Evolutionary conservation across 1,140 invertebrate species (phyloP), one percentile per base, ranked within the genome.

Genomic region (Zophobas atratus): DNA sequence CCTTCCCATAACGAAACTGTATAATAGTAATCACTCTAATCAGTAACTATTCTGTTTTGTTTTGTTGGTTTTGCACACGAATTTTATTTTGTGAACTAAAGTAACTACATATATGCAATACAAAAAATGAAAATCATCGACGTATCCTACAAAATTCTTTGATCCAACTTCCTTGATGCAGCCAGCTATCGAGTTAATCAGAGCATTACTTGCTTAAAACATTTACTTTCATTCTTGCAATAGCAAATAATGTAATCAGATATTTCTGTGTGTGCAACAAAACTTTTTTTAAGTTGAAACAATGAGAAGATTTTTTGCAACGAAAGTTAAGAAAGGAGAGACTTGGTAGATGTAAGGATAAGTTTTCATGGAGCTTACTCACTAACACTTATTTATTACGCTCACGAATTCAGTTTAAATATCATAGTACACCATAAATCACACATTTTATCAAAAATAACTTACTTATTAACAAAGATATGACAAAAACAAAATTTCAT

Each of bases 201-300:
- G 60, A 67, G 60, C 60, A 43, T 43, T 67, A 43, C 60, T 41
- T 43, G 38, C 38, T 43, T 41, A 32, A 67, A 67, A 67, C 43
- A 41, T 43, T 41, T 67, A 67, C 60, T 67, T 67, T 67, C 60
- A 67, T 67, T 67, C 8, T 43, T 67, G 35, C 36, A 43, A 32
- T 43, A 39, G 53, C 38, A 67, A 36, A 39, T 60, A 35, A 60
- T 8, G 3, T 46, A 46, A 20, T 20, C 43, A 46, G 3, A 46
- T 46, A 46, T 46, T 46, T 20, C 20, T 20, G 20, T 20, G 20
- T 20, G 20, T 20, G 20, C 20, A 20, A 20, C 20, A 20, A 20
- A 20, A 20, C 20, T 20, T 20, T 20, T 20, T 20, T 20, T 20
- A 20, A 20, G 20, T 20, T 20, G 20, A 20, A 20, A 20, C 20